Evolutionary conservation across 2,113 vertebrate genomes (phyloP).

Genomic region (Tinamus guttatus): DNA sequence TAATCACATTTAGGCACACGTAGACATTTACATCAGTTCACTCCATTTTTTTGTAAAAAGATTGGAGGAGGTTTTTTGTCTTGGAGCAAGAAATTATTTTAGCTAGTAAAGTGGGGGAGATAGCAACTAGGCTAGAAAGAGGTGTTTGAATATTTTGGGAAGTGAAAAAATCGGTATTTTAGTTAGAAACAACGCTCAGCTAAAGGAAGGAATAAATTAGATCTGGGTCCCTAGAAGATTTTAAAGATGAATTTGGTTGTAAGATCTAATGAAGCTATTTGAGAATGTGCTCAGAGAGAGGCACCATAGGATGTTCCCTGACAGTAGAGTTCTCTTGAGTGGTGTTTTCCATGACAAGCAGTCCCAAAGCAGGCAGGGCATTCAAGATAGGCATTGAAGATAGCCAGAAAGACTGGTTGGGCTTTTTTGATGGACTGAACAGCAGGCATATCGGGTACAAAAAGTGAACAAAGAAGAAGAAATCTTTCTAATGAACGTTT

Average conservation of each 20-base stretch:
- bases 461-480: neutral
- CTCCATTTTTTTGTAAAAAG: neutral
- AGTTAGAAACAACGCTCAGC: neutral
- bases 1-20: neutral
- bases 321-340: neutral
- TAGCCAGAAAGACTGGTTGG: too few species aligned
- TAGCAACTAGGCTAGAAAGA: neutral
- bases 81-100: neutral
- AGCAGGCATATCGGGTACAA: neutral
- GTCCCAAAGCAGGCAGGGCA: accelerated
- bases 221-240: neutral
- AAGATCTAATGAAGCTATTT: neutral
- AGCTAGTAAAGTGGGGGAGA: neutral
- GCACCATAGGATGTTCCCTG: accelerated
- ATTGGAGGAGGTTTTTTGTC: accelerated
- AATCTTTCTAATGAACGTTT: neutral
- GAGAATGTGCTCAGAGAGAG: neutral
- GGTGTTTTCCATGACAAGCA: neutral
- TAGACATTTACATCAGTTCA: neutral
- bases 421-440: neutral
- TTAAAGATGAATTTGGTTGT: neutral
- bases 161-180: neutral
- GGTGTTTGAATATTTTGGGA: neutral
- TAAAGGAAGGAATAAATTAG: neutral
- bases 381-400: neutral